phyloP scores from a whole-genome alignment of 2,113 vertebrate genomes.

The Cebidichthys violaceus region DNA sequence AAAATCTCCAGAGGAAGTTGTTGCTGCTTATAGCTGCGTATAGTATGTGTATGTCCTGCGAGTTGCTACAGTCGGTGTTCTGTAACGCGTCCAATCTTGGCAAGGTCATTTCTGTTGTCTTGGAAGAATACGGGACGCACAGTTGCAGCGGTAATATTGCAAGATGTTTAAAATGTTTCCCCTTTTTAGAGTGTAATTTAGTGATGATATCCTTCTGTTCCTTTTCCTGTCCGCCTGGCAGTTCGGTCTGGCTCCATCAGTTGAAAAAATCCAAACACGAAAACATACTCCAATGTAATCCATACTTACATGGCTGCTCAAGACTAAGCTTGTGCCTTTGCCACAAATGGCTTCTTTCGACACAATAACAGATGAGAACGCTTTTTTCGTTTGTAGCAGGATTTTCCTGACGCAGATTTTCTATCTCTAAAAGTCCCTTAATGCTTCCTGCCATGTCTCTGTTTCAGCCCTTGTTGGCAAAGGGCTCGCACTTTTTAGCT shows the following conservation, averaged over 20 bases:
- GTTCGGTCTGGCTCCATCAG: constrained; percentile 16
- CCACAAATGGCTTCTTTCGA: constrained; percentile 16
- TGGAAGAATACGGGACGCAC: background rate
- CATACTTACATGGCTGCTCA: constrained; percentile 30
- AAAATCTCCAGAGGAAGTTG: constrained; percentile 36
- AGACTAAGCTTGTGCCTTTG: constrained; percentile 41
- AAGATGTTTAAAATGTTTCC: background rate
- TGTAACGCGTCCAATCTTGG: constrained; percentile 36
- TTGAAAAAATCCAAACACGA: background rate
- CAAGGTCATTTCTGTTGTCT: background rate
- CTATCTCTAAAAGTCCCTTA: constrained; percentile 46
- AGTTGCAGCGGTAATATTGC: background rate
- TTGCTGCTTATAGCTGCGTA: background rate
- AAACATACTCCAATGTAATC: constrained; percentile 27
- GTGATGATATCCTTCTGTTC: background rate
- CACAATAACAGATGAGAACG: constrained; percentile 34
- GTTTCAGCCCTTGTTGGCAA: constrained; percentile 60
- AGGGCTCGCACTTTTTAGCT: constrained; percentile 38
- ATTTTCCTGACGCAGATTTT: constrained; percentile 57
- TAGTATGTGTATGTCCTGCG: background rate
- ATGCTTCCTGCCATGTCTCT: constrained; percentile 44
- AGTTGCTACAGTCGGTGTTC: background rate
- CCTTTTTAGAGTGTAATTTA: background rate
- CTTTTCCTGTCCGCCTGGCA: background rate
- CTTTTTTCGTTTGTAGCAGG: constrained; percentile 39